These are phyloP conservation scores for Cyrtodaria siliqua DNA, from an alignment of 2,888 invertebrate genomes.

Conservation along the genomic window DNA sequence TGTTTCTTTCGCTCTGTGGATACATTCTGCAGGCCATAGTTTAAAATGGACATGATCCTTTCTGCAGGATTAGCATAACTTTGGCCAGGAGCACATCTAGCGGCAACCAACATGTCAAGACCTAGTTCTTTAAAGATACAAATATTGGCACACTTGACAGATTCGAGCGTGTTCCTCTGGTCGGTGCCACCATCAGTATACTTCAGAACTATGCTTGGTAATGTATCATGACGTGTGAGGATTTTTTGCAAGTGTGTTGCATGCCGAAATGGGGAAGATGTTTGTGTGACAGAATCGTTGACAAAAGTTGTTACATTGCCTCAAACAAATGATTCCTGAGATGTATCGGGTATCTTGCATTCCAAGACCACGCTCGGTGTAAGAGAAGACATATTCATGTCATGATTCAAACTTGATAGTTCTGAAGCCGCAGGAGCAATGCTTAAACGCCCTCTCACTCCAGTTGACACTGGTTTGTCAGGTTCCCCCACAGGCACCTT, in stretches of 20 bases:
- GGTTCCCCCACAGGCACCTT: too few species aligned
- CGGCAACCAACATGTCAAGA: conserved; percentile 35
- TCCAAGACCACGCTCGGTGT: conserved; percentile 29
- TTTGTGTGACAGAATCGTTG: conserved; percentile 41
- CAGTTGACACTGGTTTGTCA: too few species aligned
- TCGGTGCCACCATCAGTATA: conserved; percentile 43
- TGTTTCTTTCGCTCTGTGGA: neutral
- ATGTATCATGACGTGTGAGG: neutral
- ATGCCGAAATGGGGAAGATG: conserved; percentile 35
- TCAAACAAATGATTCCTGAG: conserved; percentile 23
- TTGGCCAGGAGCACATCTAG: conserved; percentile 48
- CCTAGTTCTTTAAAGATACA: conserved; percentile 32
- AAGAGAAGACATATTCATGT: conserved; percentile 28
- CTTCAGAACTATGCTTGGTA: conserved; percentile 5
- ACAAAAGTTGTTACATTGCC: too few species aligned
- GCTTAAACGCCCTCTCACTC: conserved; percentile 6
- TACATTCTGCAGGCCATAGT: conserved; percentile 35
- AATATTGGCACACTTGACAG: conserved; percentile 28
- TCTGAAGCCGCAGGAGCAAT: conserved; percentile 17
- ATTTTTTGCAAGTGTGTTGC: conserved; percentile 14
- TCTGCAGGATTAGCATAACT: conserved; percentile 45
- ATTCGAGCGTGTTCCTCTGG: conserved; percentile 29
- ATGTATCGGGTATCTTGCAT: conserved; percentile 19
- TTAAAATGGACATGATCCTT: conserved; percentile 43
- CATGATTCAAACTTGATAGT: conserved; percentile 32